These are phyloP conservation scores for Melanerpes formicivorus DNA, from an alignment of 2,113 vertebrate genomes.

Conservation along the genomic window DNA sequence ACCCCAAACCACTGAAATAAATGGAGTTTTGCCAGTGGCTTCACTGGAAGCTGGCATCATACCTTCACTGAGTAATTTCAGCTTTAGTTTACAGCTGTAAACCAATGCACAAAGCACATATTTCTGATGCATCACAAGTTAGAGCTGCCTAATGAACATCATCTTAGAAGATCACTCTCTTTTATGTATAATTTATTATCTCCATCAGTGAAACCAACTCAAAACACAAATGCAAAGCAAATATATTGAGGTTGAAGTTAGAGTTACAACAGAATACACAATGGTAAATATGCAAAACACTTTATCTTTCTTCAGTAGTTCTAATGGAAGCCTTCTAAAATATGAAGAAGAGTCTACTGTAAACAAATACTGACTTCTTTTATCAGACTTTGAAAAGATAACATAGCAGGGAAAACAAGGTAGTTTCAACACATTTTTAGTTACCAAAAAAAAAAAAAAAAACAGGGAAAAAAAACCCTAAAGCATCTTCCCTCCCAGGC, in stretches of 20 bases:
- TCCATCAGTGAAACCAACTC: slow-evolving; percentile 50
- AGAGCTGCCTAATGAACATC: slow-evolving; percentile 37
- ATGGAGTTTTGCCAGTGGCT: slow-evolving; percentile 28
- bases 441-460: neutral
- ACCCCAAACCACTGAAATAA: neutral
- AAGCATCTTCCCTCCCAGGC: neutral
- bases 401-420: neutral
- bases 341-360: neutral
- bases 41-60: slow-evolving; percentile 18
- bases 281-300: slow-evolving; percentile 29
- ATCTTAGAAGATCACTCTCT: neutral
- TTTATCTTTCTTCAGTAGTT: slow-evolving; percentile 21
- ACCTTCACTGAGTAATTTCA: slow-evolving; percentile 21
- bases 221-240: slow-evolving; percentile 44
- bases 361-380: neutral
- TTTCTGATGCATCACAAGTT: slow-evolving; percentile 30
- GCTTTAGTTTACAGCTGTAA: slow-evolving; percentile 34
- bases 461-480: neutral
- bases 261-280: slow-evolving; percentile 46
- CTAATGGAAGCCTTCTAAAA: slow-evolving; percentile 3
- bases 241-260: slow-evolving; percentile 30
- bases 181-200: slow-evolving; percentile 59
- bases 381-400: neutral
- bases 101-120: slow-evolving; percentile 37
- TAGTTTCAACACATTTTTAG: neutral